These are phyloP conservation scores for Amitus sp. DNA, from an alignment of 2,888 invertebrate species.

Conservation along the genomic window DNA sequence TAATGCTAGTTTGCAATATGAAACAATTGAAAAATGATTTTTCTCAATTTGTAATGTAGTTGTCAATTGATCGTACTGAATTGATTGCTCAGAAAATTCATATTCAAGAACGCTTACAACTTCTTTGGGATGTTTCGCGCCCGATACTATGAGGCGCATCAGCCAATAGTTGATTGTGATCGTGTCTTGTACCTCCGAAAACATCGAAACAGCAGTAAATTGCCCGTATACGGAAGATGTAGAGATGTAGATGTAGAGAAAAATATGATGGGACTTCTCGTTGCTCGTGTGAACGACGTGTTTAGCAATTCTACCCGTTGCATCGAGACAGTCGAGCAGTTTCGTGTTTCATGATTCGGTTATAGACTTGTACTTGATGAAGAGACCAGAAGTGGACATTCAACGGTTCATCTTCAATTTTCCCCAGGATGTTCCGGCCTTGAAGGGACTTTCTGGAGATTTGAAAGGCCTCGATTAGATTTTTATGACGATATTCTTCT, in stretches of 20 bases:
- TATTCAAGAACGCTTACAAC: conserved; percentile 12
- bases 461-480: conserved; percentile 15
- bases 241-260: conserved; percentile 10
- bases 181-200: conserved; percentile 11
- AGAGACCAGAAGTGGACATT: conserved; percentile 14
- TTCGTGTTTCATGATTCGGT: neutral
- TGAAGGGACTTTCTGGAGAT: too few species aligned
- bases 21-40: too few species aligned
- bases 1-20: too few species aligned
- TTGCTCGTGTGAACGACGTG: conserved; percentile 6
- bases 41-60: neutral
- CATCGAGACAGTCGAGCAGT: conserved; percentile 4
- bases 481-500: conserved; percentile 9
- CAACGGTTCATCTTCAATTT: conserved; percentile 12
- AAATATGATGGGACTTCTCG: conserved; percentile 11
- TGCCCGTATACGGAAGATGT: conserved; percentile 7
- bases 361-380: conserved; percentile 10
- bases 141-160: conserved; percentile 7
- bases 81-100: too few species aligned
- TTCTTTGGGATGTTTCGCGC: conserved; percentile 16
- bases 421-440: conserved; percentile 9
- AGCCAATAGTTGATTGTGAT: conserved; percentile 10
- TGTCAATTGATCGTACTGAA: neutral
- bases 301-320: conserved; percentile 6
- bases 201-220: conserved; percentile 8